These are phyloP conservation scores for Acleris cristana DNA, from an alignment of 2,888 invertebrate genomes.

Conservation along the genomic window DNA sequence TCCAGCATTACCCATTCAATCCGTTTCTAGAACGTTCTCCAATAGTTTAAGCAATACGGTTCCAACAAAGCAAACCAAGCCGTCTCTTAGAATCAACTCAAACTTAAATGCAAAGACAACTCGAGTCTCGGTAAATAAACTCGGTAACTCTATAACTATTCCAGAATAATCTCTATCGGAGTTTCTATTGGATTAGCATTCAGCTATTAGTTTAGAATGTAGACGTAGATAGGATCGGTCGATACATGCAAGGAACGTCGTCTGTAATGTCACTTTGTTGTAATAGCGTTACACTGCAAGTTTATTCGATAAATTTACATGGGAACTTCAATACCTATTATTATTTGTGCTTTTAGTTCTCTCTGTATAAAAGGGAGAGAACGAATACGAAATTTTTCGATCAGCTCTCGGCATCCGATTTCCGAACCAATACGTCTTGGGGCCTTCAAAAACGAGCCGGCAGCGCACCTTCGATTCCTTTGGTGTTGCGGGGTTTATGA, in stretches of 20 bases:
- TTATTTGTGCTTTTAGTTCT: too few species aligned
- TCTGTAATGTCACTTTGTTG: neutral
- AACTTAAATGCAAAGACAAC: constrained; percentile 41
- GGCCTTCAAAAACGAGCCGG: too few species aligned
- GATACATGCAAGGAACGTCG: constrained; percentile 4
- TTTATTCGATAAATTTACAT: too few species aligned
- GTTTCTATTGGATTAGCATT: constrained; percentile 39
- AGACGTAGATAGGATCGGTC: constrained; percentile 1
- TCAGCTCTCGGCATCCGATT: too few species aligned
- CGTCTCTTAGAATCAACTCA: constrained; percentile 4
- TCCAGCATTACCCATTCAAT: neutral
- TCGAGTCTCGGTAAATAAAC: constrained; percentile 23
- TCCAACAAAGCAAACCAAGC: constrained; percentile 10
- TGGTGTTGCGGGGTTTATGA: too few species aligned
- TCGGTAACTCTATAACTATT: constrained; percentile 31
- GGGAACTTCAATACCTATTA: too few species aligned
- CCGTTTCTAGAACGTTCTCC: neutral
- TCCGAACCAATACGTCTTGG: too few species aligned
- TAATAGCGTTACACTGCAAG: too few species aligned
- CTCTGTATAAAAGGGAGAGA: too few species aligned
- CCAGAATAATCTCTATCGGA: constrained; percentile 37
- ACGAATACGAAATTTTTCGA: too few species aligned
- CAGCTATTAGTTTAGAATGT: constrained; percentile 23
- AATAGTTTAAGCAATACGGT: constrained; percentile 1
- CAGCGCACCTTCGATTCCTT: too few species aligned